Conservation (phyloP, 2,888 invertebrate species). For the Bellardia pandia region DNA sequence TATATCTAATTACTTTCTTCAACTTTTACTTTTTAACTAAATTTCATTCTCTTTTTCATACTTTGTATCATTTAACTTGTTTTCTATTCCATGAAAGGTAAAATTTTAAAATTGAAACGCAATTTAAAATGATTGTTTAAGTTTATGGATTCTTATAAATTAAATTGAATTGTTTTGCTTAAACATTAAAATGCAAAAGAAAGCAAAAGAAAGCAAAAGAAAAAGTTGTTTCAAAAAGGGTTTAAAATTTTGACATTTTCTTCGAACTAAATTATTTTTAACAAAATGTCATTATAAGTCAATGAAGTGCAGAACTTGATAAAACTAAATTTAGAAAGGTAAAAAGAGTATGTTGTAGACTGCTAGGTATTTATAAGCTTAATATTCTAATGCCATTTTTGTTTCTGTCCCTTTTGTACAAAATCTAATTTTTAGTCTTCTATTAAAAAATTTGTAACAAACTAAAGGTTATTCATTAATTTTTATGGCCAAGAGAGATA, state of each 20-base stretch:
- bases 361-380: too few species aligned
- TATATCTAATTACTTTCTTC: background rate
- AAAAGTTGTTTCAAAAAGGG: background rate
- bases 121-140: conserved; percentile 3
- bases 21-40: background rate
- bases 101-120: background rate
- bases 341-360: too few species aligned
- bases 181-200: background rate
- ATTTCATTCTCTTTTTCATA: background rate
- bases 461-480: too few species aligned
- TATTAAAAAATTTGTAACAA: too few species aligned
- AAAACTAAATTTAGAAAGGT: too few species aligned
- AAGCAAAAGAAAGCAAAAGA: background rate
- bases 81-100: background rate
- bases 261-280: background rate
- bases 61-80: background rate
- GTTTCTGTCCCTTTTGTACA: too few species aligned
- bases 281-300: background rate
- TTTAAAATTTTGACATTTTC: background rate
- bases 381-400: too few species aligned
- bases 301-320: background rate
- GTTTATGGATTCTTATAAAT: background rate
- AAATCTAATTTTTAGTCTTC: too few species aligned
- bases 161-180: background rate
- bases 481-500: too few species aligned